Percentiles rank a stretch among this genome's conserved stretches.
Evolutionary conservation across 2,113 vertebrate genomes (phyloP).

Genomic region (Oreochromis spilurus): DNA sequence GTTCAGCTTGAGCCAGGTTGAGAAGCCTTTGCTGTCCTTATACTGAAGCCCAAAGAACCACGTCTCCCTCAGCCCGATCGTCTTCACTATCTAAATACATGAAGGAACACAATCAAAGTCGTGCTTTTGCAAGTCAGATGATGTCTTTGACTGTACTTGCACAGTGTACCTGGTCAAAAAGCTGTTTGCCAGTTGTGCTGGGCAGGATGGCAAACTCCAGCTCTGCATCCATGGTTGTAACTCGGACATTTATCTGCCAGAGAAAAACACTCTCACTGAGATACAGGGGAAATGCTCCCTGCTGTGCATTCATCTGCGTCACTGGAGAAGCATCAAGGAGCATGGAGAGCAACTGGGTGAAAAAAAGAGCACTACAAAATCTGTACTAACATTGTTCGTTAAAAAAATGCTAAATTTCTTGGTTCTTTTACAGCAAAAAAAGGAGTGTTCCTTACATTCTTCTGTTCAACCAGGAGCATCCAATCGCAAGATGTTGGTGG

Average conservation of each 20-base stretch:
- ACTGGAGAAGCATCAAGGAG: constrained; percentile 10
- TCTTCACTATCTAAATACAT: constrained; percentile 86
- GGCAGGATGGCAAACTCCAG: constrained; percentile 97
- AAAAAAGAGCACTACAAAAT: neutral
- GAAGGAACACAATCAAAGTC: neutral
- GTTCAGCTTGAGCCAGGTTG: constrained; percentile 95
- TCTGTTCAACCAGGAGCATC: constrained; percentile 72
- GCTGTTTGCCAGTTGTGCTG: constrained; percentile 94
- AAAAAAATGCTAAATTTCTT: constrained; percentile 19
- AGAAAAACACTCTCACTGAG: constrained; percentile 27
- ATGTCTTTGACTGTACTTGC: neutral
- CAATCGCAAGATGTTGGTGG: constrained; percentile 66
- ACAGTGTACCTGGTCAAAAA: constrained; percentile 88
- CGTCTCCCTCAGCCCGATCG: constrained; percentile 91
- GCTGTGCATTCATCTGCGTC: constrained; percentile 4
- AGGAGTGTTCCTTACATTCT: constrained; percentile 66
- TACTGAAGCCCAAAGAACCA: constrained; percentile 99
- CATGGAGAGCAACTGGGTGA: constrained; percentile 1
- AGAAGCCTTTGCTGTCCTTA: constrained; percentile 93
- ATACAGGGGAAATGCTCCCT: neutral
- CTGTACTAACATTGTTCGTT: neutral
- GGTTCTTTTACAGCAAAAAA: constrained; percentile 35
- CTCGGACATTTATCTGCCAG: constrained; percentile 88
- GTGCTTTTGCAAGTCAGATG: neutral
- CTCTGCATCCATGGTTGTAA: constrained; percentile 97